Percentiles rank a stretch among this genome's conserved stretches.
phyloP scores from a whole-genome alignment of 2,888 invertebrate species.

The Torymus tubicola region DNA sequence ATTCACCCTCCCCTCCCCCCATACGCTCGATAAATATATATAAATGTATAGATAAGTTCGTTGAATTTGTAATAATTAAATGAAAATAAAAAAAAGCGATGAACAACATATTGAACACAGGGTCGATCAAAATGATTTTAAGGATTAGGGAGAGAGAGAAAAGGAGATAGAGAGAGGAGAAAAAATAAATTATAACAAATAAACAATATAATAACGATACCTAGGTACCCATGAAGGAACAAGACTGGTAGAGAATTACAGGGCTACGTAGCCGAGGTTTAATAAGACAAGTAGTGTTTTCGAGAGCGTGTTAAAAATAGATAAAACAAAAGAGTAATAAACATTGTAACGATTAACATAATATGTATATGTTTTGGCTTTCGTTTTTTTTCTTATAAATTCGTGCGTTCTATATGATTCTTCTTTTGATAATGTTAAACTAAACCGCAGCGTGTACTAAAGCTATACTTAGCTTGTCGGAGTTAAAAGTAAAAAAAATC shows the following conservation, averaged over 20 bases:
- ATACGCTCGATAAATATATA: slow-evolving; percentile 59
- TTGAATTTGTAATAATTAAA: slow-evolving; percentile 27
- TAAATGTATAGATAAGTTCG: slow-evolving; percentile 49
- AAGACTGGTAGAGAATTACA: slow-evolving; percentile 73
- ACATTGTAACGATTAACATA: background rate
- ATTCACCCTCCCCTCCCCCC: slow-evolving; percentile 44
- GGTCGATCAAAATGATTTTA: slow-evolving; percentile 68
- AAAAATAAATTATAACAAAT: slow-evolving; percentile 51
- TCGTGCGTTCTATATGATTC: slow-evolving; percentile 24
- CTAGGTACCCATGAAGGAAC: slow-evolving; percentile 71
- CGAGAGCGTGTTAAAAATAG: slow-evolving; percentile 3
- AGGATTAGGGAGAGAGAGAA: slow-evolving; percentile 61
- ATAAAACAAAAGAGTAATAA: background rate
- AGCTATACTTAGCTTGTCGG: background rate
- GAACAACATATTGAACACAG: slow-evolving; percentile 62
- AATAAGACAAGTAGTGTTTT: slow-evolving; percentile 39
- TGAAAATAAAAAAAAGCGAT: slow-evolving; percentile 17
- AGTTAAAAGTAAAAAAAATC: slow-evolving; percentile 25
- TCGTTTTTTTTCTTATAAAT: slow-evolving; percentile 20
- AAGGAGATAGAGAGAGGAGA: no score
- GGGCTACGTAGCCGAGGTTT: slow-evolving; percentile 66
- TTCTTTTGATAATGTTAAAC: slow-evolving; percentile 8
- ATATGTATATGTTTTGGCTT: slow-evolving; percentile 10
- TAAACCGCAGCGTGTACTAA: background rate
- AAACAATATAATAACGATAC: slow-evolving; percentile 45